Percentiles rank a stretch among this genome's conserved stretches.
phyloP scores from a whole-genome alignment of 1,140 invertebrate genomes.

The Maniola jurtina region DNA sequence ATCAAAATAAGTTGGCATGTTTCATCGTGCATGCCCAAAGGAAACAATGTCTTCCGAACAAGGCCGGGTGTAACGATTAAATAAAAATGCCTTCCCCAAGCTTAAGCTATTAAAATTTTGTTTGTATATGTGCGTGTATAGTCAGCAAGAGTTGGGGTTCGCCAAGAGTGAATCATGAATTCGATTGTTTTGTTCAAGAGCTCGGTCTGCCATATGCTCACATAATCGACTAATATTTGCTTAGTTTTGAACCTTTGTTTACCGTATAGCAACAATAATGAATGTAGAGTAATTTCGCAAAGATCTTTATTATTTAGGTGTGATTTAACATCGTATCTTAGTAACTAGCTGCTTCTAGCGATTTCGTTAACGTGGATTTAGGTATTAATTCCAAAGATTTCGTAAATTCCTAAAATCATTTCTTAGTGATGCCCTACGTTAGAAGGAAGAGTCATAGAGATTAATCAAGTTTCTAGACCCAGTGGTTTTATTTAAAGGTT shows the following conservation, averaged over 20 bases:
- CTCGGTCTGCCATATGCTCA: slow-evolving; percentile 32
- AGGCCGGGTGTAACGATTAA: slow-evolving; percentile 30
- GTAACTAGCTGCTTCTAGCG: no score
- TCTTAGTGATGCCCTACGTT: no score
- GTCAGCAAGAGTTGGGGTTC: slow-evolving; percentile 27
- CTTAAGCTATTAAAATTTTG: slow-evolving; percentile 32
- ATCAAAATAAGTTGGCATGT: slow-evolving; percentile 17
- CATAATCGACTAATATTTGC: slow-evolving; percentile 42
- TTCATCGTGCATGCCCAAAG: slow-evolving; percentile 10
- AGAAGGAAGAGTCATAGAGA: no score
- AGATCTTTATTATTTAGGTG: no score
- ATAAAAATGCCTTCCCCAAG: slow-evolving; percentile 28
- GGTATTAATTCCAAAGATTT: no score
- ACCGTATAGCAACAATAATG: not conserved
- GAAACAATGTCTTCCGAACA: slow-evolving; percentile 23
- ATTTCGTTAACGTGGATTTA: no score
- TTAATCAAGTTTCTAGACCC: no score
- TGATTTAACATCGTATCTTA: no score
- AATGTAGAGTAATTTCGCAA: not conserved
- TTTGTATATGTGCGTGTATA: slow-evolving; percentile 27
- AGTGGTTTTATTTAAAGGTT: no score
- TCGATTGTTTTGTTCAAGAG: slow-evolving; percentile 45
- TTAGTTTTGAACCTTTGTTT: slow-evolving; percentile 13
- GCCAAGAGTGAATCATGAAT: slow-evolving; percentile 54
- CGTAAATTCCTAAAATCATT: no score